phyloP scores from a whole-genome alignment of 2,888 invertebrate species.

The Lysandra coridon region DNA sequence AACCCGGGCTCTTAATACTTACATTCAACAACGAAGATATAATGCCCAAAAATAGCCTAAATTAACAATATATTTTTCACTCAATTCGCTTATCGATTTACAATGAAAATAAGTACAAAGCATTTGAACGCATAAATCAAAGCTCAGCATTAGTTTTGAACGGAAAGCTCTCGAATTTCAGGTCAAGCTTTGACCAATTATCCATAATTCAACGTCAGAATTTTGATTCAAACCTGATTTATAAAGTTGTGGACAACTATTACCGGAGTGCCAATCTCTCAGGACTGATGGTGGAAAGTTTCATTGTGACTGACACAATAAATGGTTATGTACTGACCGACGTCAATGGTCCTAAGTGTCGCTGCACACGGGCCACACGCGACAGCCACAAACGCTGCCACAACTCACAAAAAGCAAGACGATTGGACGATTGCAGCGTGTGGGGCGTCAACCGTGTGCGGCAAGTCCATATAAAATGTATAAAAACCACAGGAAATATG shows the following conservation, averaged over 20 bases:
- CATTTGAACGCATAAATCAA: not conserved
- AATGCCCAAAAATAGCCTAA: no score
- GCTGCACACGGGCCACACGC: no score
- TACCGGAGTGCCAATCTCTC: conserved; percentile 13
- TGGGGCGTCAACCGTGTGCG: no score
- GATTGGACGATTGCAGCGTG: no score
- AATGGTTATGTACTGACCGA: not conserved
- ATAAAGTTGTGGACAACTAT: conserved; percentile 12
- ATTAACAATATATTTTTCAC: not conserved
- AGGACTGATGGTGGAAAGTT: conserved; percentile 15
- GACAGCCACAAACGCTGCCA: no score
- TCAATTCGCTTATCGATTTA: not conserved
- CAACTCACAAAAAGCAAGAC: no score
- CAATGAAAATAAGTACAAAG: not conserved
- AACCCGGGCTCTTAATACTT: no score
- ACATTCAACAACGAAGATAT: no score
- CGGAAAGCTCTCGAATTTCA: conserved; percentile 3
- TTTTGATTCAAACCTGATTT: not conserved
- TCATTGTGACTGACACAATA: not conserved
- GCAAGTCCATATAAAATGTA: no score
- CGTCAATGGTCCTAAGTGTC: not conserved
- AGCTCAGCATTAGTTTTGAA: conserved; percentile 8
- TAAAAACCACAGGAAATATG: no score
- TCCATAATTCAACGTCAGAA: conserved; percentile 17
- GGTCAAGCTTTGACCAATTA: conserved; percentile 21